phyloP scores from a whole-genome alignment of 2,113 vertebrate genomes.

The Butorides virescens region DNA sequence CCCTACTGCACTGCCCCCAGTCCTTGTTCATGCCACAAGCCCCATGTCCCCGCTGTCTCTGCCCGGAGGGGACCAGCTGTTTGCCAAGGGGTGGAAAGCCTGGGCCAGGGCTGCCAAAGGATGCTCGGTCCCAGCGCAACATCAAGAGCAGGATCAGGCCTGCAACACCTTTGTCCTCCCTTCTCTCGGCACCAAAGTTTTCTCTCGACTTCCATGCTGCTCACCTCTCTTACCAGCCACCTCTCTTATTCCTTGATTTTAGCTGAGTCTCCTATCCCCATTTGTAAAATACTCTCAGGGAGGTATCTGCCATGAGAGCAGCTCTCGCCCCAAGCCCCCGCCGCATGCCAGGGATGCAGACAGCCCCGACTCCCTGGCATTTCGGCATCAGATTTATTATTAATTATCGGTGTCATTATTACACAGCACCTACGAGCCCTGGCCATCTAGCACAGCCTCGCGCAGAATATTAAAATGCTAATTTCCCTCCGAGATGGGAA shows the following conservation, averaged over 20 bases:
- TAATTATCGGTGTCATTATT: constrained; percentile 11
- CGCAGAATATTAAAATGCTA: constrained; percentile 46
- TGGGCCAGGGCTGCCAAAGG: neutral
- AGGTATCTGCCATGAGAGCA: neutral
- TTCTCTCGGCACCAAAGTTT: neutral
- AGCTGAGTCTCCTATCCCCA: neutral
- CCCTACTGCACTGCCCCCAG: neutral
- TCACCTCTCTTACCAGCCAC: neutral
- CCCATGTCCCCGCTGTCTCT: neutral
- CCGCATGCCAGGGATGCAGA: neutral
- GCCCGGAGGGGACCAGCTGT: neutral
- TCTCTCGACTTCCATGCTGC: neutral
- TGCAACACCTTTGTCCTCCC: neutral
- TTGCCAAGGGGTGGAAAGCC: neutral
- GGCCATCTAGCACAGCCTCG: neutral
- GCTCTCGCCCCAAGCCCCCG: neutral
- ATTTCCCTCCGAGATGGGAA: constrained; percentile 27
- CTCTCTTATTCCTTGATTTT: neutral
- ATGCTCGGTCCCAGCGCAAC: neutral
- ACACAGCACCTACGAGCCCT: neutral
- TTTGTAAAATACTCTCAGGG: neutral
- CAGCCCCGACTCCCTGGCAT: neutral
- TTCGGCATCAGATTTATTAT: constrained; percentile 24
- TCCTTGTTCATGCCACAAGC: neutral
- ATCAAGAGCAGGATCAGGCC: neutral